Conservation (phyloP, 2,797 vertebrate genomes). For the Perodicticus potto region DNA sequence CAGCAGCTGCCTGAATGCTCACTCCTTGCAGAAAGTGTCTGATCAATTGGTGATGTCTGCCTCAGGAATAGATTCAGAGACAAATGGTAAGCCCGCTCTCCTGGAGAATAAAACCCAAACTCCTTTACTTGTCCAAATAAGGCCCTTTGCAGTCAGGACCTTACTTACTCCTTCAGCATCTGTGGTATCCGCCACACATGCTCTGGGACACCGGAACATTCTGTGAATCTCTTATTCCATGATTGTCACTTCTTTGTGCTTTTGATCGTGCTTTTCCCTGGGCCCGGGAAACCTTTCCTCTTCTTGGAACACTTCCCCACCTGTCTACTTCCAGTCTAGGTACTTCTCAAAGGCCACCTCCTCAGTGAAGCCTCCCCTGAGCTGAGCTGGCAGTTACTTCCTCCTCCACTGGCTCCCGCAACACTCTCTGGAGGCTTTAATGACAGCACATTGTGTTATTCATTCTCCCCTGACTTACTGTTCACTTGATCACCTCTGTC, state of each 20-base stretch:
- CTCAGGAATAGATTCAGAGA: neutral
- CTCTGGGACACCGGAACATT: neutral
- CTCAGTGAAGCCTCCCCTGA: neutral
- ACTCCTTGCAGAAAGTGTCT: neutral
- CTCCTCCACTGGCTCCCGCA: neutral
- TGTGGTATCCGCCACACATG: rapidly evolving
- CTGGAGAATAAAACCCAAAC: neutral
- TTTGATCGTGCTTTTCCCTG: neutral
- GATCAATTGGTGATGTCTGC: neutral
- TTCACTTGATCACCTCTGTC: neutral
- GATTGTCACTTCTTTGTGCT: neutral
- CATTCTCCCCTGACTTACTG: neutral
- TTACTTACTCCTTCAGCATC: neutral
- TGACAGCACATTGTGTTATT: neutral
- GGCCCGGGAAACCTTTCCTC: no score
- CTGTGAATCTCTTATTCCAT: neutral
- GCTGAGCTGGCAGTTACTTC: neutral
- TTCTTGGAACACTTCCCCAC: neutral
- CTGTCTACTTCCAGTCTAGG: neutral
- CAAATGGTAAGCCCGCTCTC: rapidly evolving
- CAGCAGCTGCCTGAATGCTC: neutral
- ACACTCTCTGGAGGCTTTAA: no score
- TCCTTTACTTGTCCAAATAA: neutral
- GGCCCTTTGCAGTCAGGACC: neutral
- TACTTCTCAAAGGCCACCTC: neutral